Evolutionary conservation across 2,797 vertebrate genomes (phyloP), one percentile per base, ranked within the genome.

Genomic region (Enoplosus armatus): DNA sequence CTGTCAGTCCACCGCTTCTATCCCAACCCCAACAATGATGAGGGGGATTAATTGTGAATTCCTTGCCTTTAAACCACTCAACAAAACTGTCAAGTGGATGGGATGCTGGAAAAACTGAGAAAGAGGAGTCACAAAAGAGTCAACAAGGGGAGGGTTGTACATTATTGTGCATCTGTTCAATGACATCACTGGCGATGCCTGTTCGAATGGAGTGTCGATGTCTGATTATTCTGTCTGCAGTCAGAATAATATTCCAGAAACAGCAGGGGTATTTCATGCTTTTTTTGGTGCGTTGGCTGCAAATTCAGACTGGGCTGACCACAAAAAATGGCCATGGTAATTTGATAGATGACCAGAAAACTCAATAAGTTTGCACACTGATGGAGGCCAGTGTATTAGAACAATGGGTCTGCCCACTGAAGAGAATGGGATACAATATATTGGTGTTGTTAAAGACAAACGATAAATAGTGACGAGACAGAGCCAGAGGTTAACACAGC

Each of bases 101-200:
- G 51, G 53, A 75, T 29, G 72, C 73, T 86, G 83, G 85, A 90
- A 92, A 90, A 88, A 83, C 56, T 74, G 61, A 89, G 74, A 24
- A 5, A 48, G 69, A 62, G 61, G 66, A 37, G 67, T 63, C 77
- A 66, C 10, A 51, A 33, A 58, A 50, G 73, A 75, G 54, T 77
- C 78, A 82, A 84, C 72, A 87, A 82, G 41, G 6, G 27, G 7
- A 73, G 50, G 58, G 60, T 51, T 89, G 80, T 79, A 26, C 51
- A 62, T 79, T 45, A 58, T 50, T 58, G 64, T 58, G 64, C 29
- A 71, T 86, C 54, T 76, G 74, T 54, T 56, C 35, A 6, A 29
- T 87, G 83, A 86, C 83, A 73, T 87, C 83, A 88, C 53, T 35
- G 74, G 48, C 3, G n/a, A 59, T 54, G 78, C 59, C 56, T 83